Conservation (phyloP, 2,888 invertebrate species). For the Philereme vetulata region DNA sequence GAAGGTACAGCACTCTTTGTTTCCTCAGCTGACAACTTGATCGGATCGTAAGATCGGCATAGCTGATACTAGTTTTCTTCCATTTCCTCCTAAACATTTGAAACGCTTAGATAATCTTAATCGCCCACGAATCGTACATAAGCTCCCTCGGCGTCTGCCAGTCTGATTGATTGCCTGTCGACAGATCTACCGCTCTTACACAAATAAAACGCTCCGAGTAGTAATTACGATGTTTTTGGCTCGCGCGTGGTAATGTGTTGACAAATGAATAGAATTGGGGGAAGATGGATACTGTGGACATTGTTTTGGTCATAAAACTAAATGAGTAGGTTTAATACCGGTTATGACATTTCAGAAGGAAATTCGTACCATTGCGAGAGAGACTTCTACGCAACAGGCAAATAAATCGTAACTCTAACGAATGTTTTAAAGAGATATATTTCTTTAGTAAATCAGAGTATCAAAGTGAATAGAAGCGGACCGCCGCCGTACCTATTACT, state of each 20-base stretch:
- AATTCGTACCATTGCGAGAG: too few species aligned
- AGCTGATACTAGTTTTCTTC: constrained; percentile 2
- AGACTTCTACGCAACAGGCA: too few species aligned
- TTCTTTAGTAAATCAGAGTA: too few species aligned
- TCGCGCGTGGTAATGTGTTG: constrained; percentile 16
- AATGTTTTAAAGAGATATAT: too few species aligned
- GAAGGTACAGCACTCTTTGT: background rate
- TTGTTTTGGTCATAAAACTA: constrained; percentile 13
- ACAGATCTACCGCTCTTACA: constrained; percentile 24
- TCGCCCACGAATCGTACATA: constrained; percentile 20
- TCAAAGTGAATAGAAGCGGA: too few species aligned
- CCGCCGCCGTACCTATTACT: too few species aligned
- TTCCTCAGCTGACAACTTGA: background rate
- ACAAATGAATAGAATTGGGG: constrained; percentile 20
- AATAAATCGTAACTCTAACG: too few species aligned
- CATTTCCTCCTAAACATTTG: constrained; percentile 6
- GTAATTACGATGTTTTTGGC: constrained; percentile 20
- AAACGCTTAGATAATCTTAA: constrained; percentile 23
- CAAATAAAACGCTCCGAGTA: constrained; percentile 15
- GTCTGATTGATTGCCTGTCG: constrained; percentile 30
- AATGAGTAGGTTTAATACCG: background rate
- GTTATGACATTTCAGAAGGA: too few species aligned
- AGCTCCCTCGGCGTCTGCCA: constrained; percentile 24
- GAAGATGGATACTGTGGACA: background rate
- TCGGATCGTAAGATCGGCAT: background rate